Evolutionary conservation across 2,797 vertebrate species (phyloP), one percentile per base, ranked within the genome.

Genomic region (Pelodytes ibericus): DNA sequence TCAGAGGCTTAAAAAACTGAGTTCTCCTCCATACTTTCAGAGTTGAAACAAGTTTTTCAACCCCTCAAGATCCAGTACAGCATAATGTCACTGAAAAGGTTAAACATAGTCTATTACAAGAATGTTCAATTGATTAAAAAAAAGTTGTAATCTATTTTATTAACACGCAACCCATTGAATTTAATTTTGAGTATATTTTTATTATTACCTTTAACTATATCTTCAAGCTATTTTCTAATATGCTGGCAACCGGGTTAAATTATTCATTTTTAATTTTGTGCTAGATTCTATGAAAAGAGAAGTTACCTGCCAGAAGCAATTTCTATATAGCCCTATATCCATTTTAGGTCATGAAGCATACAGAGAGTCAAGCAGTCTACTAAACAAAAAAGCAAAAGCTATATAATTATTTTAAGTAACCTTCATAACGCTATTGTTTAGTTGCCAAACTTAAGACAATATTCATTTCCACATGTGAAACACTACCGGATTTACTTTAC

Each of bases 341-440:
- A 30, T 53, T 51, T 53, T 26, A 67, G 24, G 41, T 47, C 27
- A 67, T 25, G 15, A 29, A 11, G 11, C 26, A 69, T 20, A 27
- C 47, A 33, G 1, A 44, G 41, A 44, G 49, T 22, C 66, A 30
- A 47, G 10, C 15, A 30, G 47, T 27, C 18, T 51, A 11, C 26
- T 49, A 15, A 30, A 51, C 15, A 24, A 24, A 39, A 53, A 53
- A 13, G 49, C 20, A 53, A 53, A 25, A 33, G 13, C 24, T 27
- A 16, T 27, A 7, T 49, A 33, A 31, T 22, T 24, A 69, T 69
- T 20, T 62, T 61, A 63, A 49, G 29, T n/a, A 30, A 26, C 39
- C 25, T 36, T 26, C 9, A 53, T 71, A 25, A 47, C 30, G 25
- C 49, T 65, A 77, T 77, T 77, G 60, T 77, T 65, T 65, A 65